Conservation (phyloP, 2,113 vertebrate species). For the Talpa occidentalis region DNA sequence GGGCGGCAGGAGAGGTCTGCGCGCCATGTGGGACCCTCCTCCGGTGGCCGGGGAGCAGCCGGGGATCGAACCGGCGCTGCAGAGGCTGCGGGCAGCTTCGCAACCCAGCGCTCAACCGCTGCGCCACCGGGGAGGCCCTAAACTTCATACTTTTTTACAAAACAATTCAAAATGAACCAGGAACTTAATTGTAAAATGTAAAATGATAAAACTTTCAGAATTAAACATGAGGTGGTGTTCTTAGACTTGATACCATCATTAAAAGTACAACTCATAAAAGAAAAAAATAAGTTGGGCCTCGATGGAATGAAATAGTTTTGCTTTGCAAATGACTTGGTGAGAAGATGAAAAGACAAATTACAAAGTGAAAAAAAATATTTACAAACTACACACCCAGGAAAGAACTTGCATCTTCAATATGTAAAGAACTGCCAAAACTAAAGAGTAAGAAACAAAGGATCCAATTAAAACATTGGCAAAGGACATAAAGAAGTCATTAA, state of each 20-base stretch:
- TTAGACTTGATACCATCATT: background rate
- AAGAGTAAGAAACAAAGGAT: background rate
- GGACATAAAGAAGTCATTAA: background rate
- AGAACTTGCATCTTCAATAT: background rate
- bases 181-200: background rate
- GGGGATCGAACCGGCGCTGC: no score
- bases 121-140: no score
- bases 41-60: no score
- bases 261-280: background rate
- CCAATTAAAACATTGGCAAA: background rate
- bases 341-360: background rate
- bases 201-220: background rate
- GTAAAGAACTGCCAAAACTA: background rate
- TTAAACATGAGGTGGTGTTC: background rate
- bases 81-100: no score
- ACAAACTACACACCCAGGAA: background rate
- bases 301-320: background rate
- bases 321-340: background rate
- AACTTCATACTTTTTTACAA: background rate
- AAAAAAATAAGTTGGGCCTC: background rate
- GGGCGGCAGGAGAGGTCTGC: no score
- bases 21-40: no score
- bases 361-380: background rate
- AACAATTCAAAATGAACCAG: background rate
- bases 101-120: no score